Evolutionary conservation across 2,888 invertebrate genomes (phyloP), one percentile per base, ranked within the genome.

Genomic region (Cerastoderma edule): DNA sequence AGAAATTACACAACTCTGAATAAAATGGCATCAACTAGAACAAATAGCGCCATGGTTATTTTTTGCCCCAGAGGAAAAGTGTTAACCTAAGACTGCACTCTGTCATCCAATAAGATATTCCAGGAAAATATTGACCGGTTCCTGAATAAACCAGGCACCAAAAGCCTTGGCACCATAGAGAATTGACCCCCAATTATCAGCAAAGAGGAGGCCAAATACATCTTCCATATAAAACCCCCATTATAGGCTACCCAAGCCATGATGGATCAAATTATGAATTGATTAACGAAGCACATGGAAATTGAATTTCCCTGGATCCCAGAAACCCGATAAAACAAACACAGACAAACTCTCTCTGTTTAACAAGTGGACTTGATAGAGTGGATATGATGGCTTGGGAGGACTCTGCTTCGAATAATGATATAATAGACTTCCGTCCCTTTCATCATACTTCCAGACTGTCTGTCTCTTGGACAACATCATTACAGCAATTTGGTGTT

Each of bases 181-280:
- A 60, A 60, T 60, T 60, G 60, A 60, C 60, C 60, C 27, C 60
- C 60, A 60, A 35, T 60, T 60, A 60, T 60, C 60, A 60, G 39
- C 24, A 33, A 60, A 39, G 33, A 22, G 24, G 24, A 60, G 60
- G 39, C 60, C 39, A 60, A 60, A 35, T 33, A 35, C 24, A n/a
- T 60, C 22, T 2, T 24, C 6, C 22, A 60, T 33, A 60, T 60
- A 60, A n/a, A 60, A 57, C 13, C 57, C 57, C 50, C 50, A 33
- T 57, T 57, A 57, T 57, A 13, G 30, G 30, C 30, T 3, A 56
- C n/a, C 56, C 22, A 27, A 5, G 50, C 24, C 22, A 50, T 50
- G 24, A 22, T 50, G 50, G 50, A 50, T 50, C 50, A 50, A 50
- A 50, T 50, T 50, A 50, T 50, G 56, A 56, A 56, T 56, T 56